A percentile compares a stretch with the other conserved stretches of the same genome.
These are phyloP conservation scores for Hiodon tergisus DNA, from an alignment of 2,113 vertebrate genomes.

Conservation along the genomic window DNA sequence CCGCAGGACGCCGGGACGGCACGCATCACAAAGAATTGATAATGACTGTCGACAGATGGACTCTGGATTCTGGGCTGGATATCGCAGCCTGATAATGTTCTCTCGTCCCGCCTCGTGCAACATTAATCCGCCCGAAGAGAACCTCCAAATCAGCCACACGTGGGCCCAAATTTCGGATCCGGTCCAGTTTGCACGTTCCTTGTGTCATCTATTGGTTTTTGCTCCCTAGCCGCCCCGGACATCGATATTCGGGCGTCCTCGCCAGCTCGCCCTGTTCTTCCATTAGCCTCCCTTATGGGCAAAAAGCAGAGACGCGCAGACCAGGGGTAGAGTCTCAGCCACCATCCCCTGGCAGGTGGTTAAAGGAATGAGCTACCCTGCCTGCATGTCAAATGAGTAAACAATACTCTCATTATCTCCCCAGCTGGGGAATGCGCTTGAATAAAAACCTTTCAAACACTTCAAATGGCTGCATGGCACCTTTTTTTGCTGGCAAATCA, in stretches of 20 bases:
- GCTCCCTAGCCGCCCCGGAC: no score
- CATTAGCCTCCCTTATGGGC: not conserved
- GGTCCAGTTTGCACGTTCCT: not conserved
- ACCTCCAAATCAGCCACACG: not conserved
- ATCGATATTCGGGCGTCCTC: not conserved
- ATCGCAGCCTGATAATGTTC: not conserved
- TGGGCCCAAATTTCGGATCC: not conserved
- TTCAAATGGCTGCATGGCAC: not conserved
- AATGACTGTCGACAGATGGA: not conserved
- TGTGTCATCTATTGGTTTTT: no score
- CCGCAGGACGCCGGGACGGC: not conserved
- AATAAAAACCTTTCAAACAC: conserved; percentile 4
- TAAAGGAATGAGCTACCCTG: not conserved
- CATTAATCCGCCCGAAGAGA: conserved; percentile 2
- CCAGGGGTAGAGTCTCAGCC: not conserved
- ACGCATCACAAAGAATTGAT: not conserved
- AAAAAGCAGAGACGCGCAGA: not conserved
- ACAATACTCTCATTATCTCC: not conserved
- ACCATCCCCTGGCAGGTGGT: not conserved
- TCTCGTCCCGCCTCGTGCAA: not conserved
- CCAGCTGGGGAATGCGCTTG: not conserved
- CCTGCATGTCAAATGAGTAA: conserved; percentile 5
- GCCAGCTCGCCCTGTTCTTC: not conserved
- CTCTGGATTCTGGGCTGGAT: not conserved
- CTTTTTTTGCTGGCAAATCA: not conserved